These are phyloP conservation scores for Acanthopleura granulata DNA, from an alignment of 2,888 invertebrate genomes.

Conservation along the genomic window DNA sequence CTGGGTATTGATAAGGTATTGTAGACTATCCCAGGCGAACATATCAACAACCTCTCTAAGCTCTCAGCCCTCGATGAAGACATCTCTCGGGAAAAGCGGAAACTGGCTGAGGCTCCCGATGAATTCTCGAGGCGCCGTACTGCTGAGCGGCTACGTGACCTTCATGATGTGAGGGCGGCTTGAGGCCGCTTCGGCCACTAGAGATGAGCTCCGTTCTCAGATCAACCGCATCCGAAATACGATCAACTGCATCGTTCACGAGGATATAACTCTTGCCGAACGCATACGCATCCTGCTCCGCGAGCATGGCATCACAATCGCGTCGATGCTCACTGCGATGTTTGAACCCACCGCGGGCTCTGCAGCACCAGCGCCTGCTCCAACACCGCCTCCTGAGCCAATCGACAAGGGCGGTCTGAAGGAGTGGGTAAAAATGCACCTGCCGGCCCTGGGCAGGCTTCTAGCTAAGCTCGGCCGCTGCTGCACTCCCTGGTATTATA, in stretches of 20 bases:
- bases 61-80: neutral
- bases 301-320: neutral
- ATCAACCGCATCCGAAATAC: neutral
- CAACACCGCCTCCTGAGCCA: neutral
- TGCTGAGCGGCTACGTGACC: neutral
- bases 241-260: neutral
- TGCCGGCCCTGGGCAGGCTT: neutral
- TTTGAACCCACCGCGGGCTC: neutral
- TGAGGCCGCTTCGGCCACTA: neutral
- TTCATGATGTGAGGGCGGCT: neutral
- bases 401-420: neutral
- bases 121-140: neutral
- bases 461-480: neutral
- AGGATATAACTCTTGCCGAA: neutral
- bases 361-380: neutral
- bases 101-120: neutral
- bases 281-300: neutral
- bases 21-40: neutral
- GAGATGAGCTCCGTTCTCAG: neutral
- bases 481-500: neutral
- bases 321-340: neutral
- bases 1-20: neutral
- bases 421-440: neutral
- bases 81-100: neutral
- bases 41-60: neutral